Evolutionary conservation across 2,797 vertebrate species (phyloP).

Genomic region (Eurystomus glaucurus): DNA sequence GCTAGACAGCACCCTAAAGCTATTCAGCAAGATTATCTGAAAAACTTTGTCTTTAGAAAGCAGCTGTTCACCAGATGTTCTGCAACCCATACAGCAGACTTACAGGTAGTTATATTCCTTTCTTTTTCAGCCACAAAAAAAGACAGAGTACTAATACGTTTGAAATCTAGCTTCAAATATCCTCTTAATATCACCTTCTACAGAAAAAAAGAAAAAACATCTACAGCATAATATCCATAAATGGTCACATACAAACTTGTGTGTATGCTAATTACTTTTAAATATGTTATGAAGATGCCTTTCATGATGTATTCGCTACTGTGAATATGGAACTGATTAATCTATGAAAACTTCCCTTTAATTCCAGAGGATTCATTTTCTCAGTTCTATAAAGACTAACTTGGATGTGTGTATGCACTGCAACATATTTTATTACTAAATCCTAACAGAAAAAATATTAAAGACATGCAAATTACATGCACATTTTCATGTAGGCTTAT

Average conservation of each 20-base stretch:
- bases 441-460: not conserved
- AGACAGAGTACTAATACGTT: not conserved
- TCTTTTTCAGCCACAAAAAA: not conserved
- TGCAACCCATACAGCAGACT: not conserved
- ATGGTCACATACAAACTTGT: not conserved
- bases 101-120: constrained; percentile 38
- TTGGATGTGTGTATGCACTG: not conserved
- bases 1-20: constrained; percentile 46
- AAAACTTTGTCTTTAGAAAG: constrained; percentile 23
- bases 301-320: not conserved
- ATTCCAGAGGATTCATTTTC: not conserved
- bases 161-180: not conserved
- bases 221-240: not conserved
- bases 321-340: not conserved
- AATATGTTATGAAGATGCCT: not conserved
- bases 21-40: constrained; percentile 43
- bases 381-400: not conserved
- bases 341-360: not conserved
- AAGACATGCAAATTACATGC: not conserved
- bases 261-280: not conserved
- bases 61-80: constrained; percentile 70
- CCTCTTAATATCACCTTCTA: not conserved
- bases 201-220: not conserved
- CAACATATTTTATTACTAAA: not conserved
- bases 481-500: not conserved